Conservation (phyloP, 2,797 vertebrate genomes). For the Sebastes minor region DNA sequence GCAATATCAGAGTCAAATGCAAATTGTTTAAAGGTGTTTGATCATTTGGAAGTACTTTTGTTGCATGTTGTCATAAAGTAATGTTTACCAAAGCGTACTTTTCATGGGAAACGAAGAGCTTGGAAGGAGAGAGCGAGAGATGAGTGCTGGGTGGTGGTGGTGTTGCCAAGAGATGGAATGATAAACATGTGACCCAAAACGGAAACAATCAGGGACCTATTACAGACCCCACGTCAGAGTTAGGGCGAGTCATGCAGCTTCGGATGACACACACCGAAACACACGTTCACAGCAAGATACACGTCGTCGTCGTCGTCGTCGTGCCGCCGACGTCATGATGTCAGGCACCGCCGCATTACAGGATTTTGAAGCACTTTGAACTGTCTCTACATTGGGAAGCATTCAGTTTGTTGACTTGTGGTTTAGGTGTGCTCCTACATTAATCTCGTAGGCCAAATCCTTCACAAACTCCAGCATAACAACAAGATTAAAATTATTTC, state of each 20-base stretch:
- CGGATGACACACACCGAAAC: slow-evolving; percentile 51
- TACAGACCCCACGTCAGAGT: slow-evolving; percentile 77
- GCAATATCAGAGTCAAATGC: not conserved
- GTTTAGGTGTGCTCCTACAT: slow-evolving; percentile 1
- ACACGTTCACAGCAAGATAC: slow-evolving; percentile 58
- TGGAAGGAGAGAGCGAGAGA: not conserved
- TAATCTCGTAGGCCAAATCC: slow-evolving; percentile 21
- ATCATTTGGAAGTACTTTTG: not conserved
- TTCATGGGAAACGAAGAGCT: slow-evolving; percentile 5
- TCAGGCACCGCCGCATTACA: not conserved
- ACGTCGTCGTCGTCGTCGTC: slow-evolving; percentile 12
- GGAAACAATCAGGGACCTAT: slow-evolving; percentile 76
- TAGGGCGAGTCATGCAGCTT: slow-evolving; percentile 47
- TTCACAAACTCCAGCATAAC: not conserved
- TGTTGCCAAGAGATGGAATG: slow-evolving; percentile 62
- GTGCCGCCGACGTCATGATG: slow-evolving; percentile 10
- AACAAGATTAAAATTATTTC: not conserved
- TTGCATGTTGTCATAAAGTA: not conserved
- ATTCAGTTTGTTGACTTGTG: slow-evolving; percentile 22
- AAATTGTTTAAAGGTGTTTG: slow-evolving; percentile 16
- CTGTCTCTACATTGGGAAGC: not conserved
- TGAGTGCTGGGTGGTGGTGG: slow-evolving; percentile 67
- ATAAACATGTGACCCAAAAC: slow-evolving; percentile 77
- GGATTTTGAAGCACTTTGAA: not conserved
- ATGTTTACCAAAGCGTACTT: not conserved